phyloP scores from a whole-genome alignment of 2,888 invertebrate genomes.

The Strigamia maritima region DNA sequence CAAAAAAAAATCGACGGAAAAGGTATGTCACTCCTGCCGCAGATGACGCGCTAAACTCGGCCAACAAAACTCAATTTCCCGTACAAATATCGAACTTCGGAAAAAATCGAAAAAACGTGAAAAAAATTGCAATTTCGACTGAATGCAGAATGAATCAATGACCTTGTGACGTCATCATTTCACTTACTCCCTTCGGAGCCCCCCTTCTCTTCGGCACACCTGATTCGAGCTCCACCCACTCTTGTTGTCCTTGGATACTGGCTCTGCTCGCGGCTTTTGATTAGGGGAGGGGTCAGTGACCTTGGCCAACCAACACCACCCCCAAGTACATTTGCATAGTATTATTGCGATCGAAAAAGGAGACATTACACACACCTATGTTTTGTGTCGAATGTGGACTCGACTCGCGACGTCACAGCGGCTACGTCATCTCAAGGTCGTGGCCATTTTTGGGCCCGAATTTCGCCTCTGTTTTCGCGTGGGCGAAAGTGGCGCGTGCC shows the following conservation, averaged over 20 bases:
- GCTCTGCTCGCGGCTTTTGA: neutral
- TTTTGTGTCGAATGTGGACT: neutral
- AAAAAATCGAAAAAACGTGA: too few species aligned
- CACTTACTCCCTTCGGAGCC: neutral
- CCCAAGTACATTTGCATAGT: neutral
- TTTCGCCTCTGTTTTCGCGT: neutral
- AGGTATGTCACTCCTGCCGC: neutral
- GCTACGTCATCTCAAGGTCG: neutral
- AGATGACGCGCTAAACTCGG: neutral
- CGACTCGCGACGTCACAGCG: conserved; percentile 2
- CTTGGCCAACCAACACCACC: neutral
- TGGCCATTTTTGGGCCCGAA: conserved; percentile 4
- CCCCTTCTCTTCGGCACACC: neutral
- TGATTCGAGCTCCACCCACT: conserved; percentile 12
- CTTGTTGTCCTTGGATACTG: conserved; percentile 11
- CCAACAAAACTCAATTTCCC: too few species aligned
- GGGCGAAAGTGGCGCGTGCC: conserved; percentile 23
- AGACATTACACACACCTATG: neutral
- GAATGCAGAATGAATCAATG: neutral
- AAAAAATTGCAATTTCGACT: too few species aligned
- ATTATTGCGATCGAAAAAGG: neutral
- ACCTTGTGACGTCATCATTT: conserved; percentile 7
- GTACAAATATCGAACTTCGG: too few species aligned
- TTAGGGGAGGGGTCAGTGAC: conserved; percentile 8
- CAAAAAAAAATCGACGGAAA: neutral